These are phyloP conservation scores for Xylophagus ater DNA, from an alignment of 2,888 invertebrate species.

Conservation along the genomic window DNA sequence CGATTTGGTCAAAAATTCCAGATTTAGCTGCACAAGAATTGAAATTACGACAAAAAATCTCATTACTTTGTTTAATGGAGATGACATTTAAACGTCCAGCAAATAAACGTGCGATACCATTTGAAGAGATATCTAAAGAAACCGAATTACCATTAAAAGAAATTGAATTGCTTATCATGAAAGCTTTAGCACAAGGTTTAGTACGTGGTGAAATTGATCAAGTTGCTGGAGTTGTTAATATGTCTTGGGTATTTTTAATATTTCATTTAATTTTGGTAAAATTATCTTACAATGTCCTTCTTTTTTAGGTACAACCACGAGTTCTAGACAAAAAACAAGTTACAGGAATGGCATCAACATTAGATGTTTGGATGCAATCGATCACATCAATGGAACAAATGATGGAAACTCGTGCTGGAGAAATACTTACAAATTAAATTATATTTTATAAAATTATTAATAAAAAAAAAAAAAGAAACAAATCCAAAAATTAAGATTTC, in stretches of 20 bases:
- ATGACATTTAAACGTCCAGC: slow-evolving; percentile 94
- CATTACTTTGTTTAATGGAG: slow-evolving; percentile 90
- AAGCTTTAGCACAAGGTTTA: slow-evolving; percentile 86
- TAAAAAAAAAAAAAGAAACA: too few species aligned
- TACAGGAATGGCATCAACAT: slow-evolving; percentile 34
- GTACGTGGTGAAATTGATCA: slow-evolving; percentile 94
- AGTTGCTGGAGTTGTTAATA: slow-evolving; percentile 55
- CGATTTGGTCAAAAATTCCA: slow-evolving; percentile 66
- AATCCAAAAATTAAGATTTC: too few species aligned
- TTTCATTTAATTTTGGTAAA: background rate
- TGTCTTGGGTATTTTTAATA: slow-evolving; percentile 57
- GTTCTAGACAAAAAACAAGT: slow-evolving; percentile 49
- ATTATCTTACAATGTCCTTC: background rate
- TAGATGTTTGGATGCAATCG: slow-evolving; percentile 39
- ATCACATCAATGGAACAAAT: slow-evolving; percentile 39
- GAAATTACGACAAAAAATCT: slow-evolving; percentile 82
- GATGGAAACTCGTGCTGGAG: slow-evolving; percentile 38
- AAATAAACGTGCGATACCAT: slow-evolving; percentile 73
- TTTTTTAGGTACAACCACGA: slow-evolving; percentile 51
- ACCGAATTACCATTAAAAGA: slow-evolving; percentile 74
- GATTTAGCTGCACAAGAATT: slow-evolving; percentile 74
- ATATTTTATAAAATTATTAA: too few species aligned
- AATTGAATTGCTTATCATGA: slow-evolving; percentile 95
- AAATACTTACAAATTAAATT: slow-evolving; percentile 37
- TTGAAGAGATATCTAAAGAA: slow-evolving; percentile 79